These are phyloP conservation scores for Falco concolor DNA, from an alignment of 2,797 vertebrate species.

Conservation along the genomic window DNA sequence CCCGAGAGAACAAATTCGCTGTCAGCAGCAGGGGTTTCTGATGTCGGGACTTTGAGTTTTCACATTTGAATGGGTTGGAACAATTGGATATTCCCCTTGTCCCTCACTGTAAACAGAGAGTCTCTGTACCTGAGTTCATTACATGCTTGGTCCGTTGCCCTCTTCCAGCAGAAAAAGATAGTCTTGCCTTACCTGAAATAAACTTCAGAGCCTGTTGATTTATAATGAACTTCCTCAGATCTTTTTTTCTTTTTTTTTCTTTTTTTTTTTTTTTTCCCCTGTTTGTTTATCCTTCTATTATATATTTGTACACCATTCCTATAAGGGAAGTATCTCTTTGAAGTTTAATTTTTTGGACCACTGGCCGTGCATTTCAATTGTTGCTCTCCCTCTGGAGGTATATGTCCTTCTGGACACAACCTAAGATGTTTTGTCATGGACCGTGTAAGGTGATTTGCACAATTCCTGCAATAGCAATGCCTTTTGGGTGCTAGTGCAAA, in stretches of 20 bases:
- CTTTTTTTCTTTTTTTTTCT: neutral
- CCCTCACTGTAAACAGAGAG: neutral
- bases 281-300: neutral
- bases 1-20: neutral
- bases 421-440: neutral
- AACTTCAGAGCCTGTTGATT: neutral
- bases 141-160: neutral
- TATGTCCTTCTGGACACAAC: neutral
- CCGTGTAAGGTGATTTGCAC: neutral
- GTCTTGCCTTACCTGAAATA: neutral
- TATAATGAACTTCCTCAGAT: neutral
- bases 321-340: neutral
- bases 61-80: neutral
- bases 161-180: neutral
- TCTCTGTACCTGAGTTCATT: neutral
- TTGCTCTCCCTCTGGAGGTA: neutral
- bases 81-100: neutral
- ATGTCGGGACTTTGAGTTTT: neutral
- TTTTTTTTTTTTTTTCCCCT: neutral
- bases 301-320: neutral
- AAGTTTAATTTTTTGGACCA: neutral
- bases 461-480: neutral
- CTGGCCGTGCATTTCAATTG: neutral
- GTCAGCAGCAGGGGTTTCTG: conserved; percentile 15
- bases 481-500: conserved; percentile 12